These are phyloP conservation scores for Salminus brasiliensis DNA, from an alignment of 2,113 vertebrate genomes.

Conservation along the genomic window DNA sequence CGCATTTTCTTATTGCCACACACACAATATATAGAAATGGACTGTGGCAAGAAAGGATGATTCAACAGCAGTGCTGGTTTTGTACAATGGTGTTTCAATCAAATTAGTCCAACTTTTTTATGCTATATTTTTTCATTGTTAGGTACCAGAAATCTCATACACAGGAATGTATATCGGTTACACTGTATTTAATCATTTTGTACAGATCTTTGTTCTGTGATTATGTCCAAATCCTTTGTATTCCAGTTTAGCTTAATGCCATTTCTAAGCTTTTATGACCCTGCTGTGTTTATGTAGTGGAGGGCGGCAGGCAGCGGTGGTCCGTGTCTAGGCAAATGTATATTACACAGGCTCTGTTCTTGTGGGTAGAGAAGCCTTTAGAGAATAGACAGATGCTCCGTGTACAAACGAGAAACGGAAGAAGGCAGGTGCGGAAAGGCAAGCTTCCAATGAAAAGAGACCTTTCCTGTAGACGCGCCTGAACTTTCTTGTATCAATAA, in stretches of 20 bases:
- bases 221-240: conserved; percentile 48
- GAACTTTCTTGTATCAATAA: conserved; percentile 52
- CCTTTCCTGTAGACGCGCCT: conserved; percentile 46
- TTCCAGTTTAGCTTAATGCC: not conserved
- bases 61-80: conserved; percentile 74
- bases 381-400: conserved; percentile 32
- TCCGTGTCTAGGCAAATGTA: not conserved
- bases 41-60: conserved; percentile 58
- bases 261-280: not conserved
- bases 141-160: conserved; percentile 62
- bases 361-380: conserved; percentile 21
- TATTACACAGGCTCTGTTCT: conserved; percentile 33
- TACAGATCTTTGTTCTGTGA: conserved; percentile 65
- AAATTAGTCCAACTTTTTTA: conserved; percentile 50
- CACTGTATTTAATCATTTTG: conserved; percentile 78
- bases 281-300: conserved; percentile 6
- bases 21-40: conserved; percentile 61
- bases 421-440: conserved; percentile 49
- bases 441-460: conserved; percentile 52
- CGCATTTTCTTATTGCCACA: conserved; percentile 26
- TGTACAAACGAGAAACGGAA: conserved; percentile 30
- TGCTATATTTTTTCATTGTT: conserved; percentile 65
- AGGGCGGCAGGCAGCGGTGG: not conserved
- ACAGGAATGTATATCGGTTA: conserved; percentile 76
- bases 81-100: too few species aligned